Evolutionary conservation across 2,888 invertebrate genomes (phyloP).

Genomic region (Cybosia mesomella): DNA sequence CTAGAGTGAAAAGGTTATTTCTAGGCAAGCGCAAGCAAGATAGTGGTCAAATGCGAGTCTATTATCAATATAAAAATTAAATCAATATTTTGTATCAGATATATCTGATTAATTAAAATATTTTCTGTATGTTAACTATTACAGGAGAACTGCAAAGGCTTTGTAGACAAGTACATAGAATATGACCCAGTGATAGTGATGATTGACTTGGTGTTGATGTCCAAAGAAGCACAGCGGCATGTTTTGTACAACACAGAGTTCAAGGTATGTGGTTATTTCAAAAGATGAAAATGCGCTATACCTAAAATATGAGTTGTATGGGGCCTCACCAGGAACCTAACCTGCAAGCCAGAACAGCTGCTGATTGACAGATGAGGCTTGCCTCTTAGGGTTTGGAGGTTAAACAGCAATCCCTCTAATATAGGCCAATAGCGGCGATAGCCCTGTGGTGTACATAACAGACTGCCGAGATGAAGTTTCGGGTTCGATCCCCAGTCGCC

Average conservation of each 20-base stretch:
- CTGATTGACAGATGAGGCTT: neutral
- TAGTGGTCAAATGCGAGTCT: too few species aligned
- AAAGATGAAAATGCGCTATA: neutral
- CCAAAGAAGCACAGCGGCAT: constrained; percentile 94
- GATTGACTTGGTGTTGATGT: constrained; percentile 94
- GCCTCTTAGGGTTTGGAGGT: too few species aligned
- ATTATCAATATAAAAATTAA: too few species aligned
- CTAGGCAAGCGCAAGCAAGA: too few species aligned
- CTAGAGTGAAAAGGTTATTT: too few species aligned
- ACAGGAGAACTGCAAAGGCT: constrained; percentile 91
- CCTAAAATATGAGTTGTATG: neutral
- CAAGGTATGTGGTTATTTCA: constrained; percentile 83
- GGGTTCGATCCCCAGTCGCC: too few species aligned
- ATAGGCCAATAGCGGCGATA: too few species aligned
- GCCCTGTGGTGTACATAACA: too few species aligned
- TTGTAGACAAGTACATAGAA: constrained; percentile 96
- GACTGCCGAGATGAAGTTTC: too few species aligned
- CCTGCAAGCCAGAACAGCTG: too few species aligned
- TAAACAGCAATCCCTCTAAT: neutral
- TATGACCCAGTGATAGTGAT: constrained; percentile 95
- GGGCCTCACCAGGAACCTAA: too few species aligned
- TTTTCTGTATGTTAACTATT: constrained; percentile 49
- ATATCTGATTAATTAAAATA: neutral
- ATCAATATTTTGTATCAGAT: too few species aligned
- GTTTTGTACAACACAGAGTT: constrained; percentile 93